These are phyloP conservation scores for Lethrus apterus DNA, from an alignment of 1,140 invertebrate genomes.

Conservation along the genomic window DNA sequence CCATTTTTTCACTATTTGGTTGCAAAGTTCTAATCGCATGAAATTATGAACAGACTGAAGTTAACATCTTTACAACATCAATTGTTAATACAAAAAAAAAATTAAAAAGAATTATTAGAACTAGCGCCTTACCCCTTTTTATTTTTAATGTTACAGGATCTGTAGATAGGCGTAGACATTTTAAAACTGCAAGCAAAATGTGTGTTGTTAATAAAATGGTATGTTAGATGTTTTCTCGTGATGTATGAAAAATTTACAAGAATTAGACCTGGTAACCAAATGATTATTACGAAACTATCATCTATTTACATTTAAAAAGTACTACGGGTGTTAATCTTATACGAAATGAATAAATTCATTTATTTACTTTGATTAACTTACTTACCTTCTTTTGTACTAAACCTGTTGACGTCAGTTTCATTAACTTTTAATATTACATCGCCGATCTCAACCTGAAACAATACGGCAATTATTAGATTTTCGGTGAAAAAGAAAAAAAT, in stretches of 20 bases:
- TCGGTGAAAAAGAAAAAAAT: too few relatives aligned
- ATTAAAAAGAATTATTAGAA: slow-evolving; percentile 1
- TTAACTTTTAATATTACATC: slow-evolving; percentile 91
- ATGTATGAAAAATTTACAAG: too few relatives aligned
- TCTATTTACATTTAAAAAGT: too few relatives aligned
- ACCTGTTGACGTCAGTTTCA: slow-evolving; percentile 81
- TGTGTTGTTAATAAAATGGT: slow-evolving; percentile 15
- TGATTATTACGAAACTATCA: too few relatives aligned
- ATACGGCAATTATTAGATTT: too few relatives aligned
- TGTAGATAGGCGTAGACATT: slow-evolving; percentile 80
- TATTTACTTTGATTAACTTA: too few relatives aligned
- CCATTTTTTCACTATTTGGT: too few relatives aligned
- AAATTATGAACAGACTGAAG: slow-evolving; percentile 9
- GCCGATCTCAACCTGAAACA: slow-evolving; percentile 83
- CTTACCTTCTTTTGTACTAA: slow-evolving; percentile 84
- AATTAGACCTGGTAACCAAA: too few relatives aligned
- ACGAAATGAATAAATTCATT: too few relatives aligned
- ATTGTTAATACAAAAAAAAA: not conserved
- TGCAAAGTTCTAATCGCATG: too few relatives aligned
- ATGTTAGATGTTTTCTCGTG: too few relatives aligned
- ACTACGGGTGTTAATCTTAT: too few relatives aligned
- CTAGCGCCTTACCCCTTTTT: slow-evolving; percentile 67
- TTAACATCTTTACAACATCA: not conserved
- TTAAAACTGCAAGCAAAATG: slow-evolving; percentile 67
- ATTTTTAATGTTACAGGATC: slow-evolving; percentile 82